Evolutionary conservation across 2,797 vertebrate species (phyloP), one percentile per base, ranked within the genome.

Genomic region (Cyclopterus lumpus): DNA sequence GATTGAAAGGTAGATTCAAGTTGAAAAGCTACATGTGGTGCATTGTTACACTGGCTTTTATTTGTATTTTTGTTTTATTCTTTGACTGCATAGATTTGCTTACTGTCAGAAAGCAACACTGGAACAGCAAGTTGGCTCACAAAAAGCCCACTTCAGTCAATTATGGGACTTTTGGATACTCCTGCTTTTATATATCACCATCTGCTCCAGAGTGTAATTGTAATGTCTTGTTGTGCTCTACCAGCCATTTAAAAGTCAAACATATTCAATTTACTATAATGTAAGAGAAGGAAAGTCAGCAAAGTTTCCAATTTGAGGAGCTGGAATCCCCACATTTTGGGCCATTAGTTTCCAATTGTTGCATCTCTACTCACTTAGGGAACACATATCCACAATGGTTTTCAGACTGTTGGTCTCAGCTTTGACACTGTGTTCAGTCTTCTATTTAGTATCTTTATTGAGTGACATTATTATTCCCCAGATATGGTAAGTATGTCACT

Each of bases 1-100:
- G 84, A 90, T 88, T 89, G 67, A 89, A 73, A 80, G 38, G 66
- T 40, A 24, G 68, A 86, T 91, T 76, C 80, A 86, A 83, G 67
- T 90, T 88, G 88, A 85, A 93, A 77, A 51, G 49, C 69, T 78
- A 82, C 62, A 83, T 81, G 88, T 86, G 81, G 59, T 72, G 73
- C 77, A 78, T 81, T 88, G 80, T 75, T 65, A 40, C 48, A 34
- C 61, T 42, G 59, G 49, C 8, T 67, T 80, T 66, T 28, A 26
- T 28, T 28, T 28, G n/a, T n/a, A n/a, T n/a, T n/a, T n/a, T n/a
- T n/a, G n/a, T n/a, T n/a, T n/a, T n/a, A n/a, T n/a, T n/a, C n/a
- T 63, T 61, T 62, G 74, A 66, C 73, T 69, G 32, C 14, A 68
- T 40, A 75, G 26, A 76, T 44, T 30, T 63, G 26, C 59, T 32